Conservation (phyloP, 1,140 invertebrate species). For the Drosophila melanica region DNA sequence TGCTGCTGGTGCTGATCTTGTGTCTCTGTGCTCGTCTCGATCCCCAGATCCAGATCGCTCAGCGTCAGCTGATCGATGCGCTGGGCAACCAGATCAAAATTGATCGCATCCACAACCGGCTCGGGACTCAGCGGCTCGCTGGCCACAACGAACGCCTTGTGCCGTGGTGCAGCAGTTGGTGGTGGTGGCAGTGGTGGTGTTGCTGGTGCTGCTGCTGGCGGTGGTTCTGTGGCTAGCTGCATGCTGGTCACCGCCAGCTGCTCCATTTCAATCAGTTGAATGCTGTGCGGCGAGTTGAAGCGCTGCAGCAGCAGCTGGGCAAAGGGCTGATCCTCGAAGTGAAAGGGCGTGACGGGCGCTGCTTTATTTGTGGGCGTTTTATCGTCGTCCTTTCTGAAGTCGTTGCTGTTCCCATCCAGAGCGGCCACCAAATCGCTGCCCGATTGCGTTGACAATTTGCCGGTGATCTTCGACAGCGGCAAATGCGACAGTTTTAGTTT, state of each 20-base stretch:
- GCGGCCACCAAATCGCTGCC: slow-evolving; percentile 81
- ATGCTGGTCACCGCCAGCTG: slow-evolving; percentile 65
- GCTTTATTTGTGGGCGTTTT: slow-evolving; percentile 73
- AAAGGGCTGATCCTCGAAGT: slow-evolving; percentile 57
- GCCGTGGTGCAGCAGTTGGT: slow-evolving; percentile 3
- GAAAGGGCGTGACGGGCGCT: slow-evolving; percentile 57
- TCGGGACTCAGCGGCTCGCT: slow-evolving; percentile 67
- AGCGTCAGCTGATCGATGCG: slow-evolving; percentile 63
- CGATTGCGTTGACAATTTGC: slow-evolving; percentile 76
- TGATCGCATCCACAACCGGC: slow-evolving; percentile 65
- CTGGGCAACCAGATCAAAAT: slow-evolving; percentile 69
- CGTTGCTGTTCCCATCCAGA: slow-evolving; percentile 62
- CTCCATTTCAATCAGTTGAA: slow-evolving; percentile 75
- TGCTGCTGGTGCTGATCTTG: too few species aligned
- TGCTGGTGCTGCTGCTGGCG: slow-evolving; percentile 13
- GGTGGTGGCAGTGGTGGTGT: slow-evolving; percentile 15
- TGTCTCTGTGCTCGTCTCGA: slow-evolving; percentile 1
- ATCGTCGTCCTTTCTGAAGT: slow-evolving; percentile 70
- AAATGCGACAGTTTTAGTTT: slow-evolving; percentile 72
- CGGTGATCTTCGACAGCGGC: slow-evolving; percentile 79
- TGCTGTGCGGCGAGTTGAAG: slow-evolving; percentile 67
- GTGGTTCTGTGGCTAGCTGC: slow-evolving; percentile 42
- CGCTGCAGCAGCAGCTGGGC: slow-evolving; percentile 56
- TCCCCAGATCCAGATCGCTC: slow-evolving; percentile 45
- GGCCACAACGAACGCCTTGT: slow-evolving; percentile 70